A percentile compares a stretch with the other conserved stretches of the same genome.
Conservation (phyloP, 2,888 invertebrate genomes). For the Chaitophorus viminalis region DNA sequence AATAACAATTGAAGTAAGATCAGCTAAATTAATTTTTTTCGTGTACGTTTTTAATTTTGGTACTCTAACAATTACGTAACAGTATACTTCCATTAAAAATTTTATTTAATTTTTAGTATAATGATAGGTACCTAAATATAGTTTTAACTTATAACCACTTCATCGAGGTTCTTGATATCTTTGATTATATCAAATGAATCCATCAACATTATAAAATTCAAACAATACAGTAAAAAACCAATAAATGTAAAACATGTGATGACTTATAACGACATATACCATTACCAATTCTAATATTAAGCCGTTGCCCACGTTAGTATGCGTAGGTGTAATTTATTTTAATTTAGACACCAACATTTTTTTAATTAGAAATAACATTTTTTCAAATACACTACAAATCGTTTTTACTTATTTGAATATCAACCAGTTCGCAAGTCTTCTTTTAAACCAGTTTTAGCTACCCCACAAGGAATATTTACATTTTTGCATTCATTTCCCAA, state of each 20-base stretch:
- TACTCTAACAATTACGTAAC: too few relatives aligned
- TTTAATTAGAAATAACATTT: conserved; percentile 46
- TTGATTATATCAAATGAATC: not conserved
- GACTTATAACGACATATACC: not conserved
- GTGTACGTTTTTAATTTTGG: too few relatives aligned
- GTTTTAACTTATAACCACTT: too few relatives aligned
- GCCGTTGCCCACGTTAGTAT: not conserved
- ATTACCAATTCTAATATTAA: not conserved
- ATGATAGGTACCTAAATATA: too few relatives aligned
- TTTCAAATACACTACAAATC: conserved; percentile 38
- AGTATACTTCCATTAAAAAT: too few relatives aligned
- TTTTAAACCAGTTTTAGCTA: conserved; percentile 51
- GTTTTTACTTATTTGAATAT: conserved; percentile 52
- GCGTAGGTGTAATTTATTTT: conserved; percentile 13
- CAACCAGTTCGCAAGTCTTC: conserved; percentile 45
- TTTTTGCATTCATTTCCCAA: conserved; percentile 31
- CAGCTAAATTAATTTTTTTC: too few relatives aligned
- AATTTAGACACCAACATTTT: conserved; percentile 19
- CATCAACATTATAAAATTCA: not conserved
- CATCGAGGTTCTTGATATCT: too few relatives aligned
- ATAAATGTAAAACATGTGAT: not conserved
- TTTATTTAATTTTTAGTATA: too few relatives aligned
- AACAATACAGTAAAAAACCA: not conserved
- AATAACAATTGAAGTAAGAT: too few relatives aligned
- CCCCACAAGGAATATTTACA: conserved; percentile 26